Percentiles rank a stretch among this genome's conserved stretches.
Conservation (phyloP, 2,113 vertebrate genomes). For the Candoia aspera region DNA sequence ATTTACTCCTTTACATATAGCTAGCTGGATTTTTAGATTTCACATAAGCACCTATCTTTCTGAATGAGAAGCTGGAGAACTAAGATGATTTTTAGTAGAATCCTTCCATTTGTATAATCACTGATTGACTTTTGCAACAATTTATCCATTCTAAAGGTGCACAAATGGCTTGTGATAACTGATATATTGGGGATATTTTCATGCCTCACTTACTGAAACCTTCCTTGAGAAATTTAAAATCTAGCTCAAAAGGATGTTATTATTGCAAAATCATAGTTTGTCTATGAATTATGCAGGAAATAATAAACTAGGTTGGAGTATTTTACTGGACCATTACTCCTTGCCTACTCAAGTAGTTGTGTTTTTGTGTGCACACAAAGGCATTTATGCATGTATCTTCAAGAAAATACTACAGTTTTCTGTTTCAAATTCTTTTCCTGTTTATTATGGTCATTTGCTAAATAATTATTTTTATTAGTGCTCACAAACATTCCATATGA, state of each 20-base stretch:
- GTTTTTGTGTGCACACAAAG: background rate
- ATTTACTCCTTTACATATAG: conserved; percentile 51
- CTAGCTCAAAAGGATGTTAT: conserved; percentile 23
- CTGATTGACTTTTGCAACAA: conserved; percentile 17
- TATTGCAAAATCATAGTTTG: conserved; percentile 39
- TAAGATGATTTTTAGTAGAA: conserved; percentile 27
- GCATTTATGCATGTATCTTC: background rate
- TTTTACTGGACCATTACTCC: background rate
- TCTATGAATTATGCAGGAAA: conserved; percentile 44
- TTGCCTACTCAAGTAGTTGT: background rate
- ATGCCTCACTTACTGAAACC: background rate
- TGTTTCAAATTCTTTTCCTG: background rate
- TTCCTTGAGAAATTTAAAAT: conserved; percentile 47
- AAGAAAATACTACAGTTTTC: background rate
- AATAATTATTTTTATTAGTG: background rate
- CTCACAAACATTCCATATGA: background rate
- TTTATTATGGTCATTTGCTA: background rate
- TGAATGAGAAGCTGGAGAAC: conserved; percentile 52
- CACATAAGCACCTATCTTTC: conserved; percentile 36
- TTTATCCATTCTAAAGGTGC: conserved; percentile 3
- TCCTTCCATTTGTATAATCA: conserved; percentile 16
- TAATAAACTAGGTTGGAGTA: background rate
- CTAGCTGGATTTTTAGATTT: conserved; percentile 65
- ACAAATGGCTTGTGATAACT: background rate
- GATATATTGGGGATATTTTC: conserved; percentile 24